phyloP scores from a whole-genome alignment of 2,113 vertebrate genomes.

The Ramphastos sulfuratus region DNA sequence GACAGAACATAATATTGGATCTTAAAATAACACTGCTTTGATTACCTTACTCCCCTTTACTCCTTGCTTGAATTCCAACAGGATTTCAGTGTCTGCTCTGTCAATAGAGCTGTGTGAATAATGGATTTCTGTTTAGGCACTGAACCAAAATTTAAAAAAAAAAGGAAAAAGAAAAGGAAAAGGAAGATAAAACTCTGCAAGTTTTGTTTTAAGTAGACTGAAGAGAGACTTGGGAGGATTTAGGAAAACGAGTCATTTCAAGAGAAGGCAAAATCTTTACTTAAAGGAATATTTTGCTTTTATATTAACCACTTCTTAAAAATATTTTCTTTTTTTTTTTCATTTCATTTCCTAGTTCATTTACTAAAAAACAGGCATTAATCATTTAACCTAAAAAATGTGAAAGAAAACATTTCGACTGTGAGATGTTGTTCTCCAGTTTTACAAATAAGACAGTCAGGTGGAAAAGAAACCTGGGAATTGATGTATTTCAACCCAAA shows the following conservation, averaged over 20 bases:
- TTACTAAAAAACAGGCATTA: background rate
- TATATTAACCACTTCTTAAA: background rate
- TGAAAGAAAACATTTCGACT: background rate
- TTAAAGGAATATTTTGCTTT: background rate
- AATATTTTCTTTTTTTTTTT: background rate
- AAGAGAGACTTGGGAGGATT: background rate
- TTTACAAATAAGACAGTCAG: background rate
- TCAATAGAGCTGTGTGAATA: conserved; percentile 51
- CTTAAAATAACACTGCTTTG: conserved; percentile 60
- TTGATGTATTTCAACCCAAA: background rate
- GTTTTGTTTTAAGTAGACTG: background rate
- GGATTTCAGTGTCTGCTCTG: conserved; percentile 53
- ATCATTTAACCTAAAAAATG: background rate
- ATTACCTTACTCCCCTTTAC: conserved; percentile 55
- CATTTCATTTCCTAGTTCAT: background rate
- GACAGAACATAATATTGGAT: conserved; percentile 44
- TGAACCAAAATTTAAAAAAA: background rate
- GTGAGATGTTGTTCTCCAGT: background rate
- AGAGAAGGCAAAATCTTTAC: background rate
- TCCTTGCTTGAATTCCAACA: conserved; percentile 51
- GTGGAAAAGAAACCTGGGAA: background rate
- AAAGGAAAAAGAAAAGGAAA: background rate
- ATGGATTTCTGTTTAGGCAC: conserved; percentile 48
- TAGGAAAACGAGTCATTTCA: background rate
- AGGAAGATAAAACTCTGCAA: background rate